Base-by-base conservation (phyloP, 2,888 invertebrate species). In the Diachrysia chrysitis region DNA sequence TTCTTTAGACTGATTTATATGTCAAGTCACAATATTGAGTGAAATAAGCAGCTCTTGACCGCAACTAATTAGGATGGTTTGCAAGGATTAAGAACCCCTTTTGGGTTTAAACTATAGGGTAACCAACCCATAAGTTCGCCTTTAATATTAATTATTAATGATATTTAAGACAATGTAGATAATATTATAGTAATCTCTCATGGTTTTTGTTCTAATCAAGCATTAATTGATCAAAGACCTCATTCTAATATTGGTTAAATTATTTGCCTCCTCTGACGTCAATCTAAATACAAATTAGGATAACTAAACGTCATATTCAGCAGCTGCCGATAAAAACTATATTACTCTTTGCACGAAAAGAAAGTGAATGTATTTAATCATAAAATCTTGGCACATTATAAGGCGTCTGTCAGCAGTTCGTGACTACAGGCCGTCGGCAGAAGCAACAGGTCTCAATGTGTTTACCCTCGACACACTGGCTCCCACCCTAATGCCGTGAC, bases 391-490 rank as follows among this genome's bases (percentile, higher is more conserved):
- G 73, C 63, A 65, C 55, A 58, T 78, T 69, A 75, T 37, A 58
- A 68, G 54, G 46, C 58, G 63, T 37, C 58, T 76, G 69, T 35
- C 73, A 66, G 73, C 51, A 51, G 32, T 23, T 23, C 66, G 77
- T 56, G 66, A 25, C 35, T 46, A 21, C 23, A 25, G 35, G 51
- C 42, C 61, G 54, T 32, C 62, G 59, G 23, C 46, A 51, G n/a
- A 37, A 63, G 82, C 80, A 80, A 80, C 80, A 80, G 77, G 80
- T 80, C 63, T 23, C 68, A 58, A 72, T 61, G 58, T 78, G 70
- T 79, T 72, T 74, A 67, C 70, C 58, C 68, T 51, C 57, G 29
- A 62, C 63, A 67, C 66, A 66, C 54, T 17, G 42, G 32, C 58
- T 65, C 63, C 53, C 42, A 46, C 70, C 48, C 60, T 63, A 65